These are phyloP conservation scores for Gadus macrocephalus DNA, from an alignment of 2,113 vertebrate species.

Conservation along the genomic window DNA sequence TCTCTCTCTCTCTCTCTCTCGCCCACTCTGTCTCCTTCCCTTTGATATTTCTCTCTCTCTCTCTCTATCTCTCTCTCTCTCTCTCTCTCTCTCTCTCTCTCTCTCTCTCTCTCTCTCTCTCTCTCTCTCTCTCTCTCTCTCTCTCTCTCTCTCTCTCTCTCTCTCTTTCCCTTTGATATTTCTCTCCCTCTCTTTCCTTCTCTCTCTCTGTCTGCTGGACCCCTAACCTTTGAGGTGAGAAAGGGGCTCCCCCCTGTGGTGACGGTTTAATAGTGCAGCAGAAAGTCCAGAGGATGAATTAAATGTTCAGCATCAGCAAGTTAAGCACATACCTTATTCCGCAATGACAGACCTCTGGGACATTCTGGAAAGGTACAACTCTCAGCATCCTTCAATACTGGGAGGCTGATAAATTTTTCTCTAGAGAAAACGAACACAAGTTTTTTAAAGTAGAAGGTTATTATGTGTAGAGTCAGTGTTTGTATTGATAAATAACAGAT, in stretches of 20 bases:
- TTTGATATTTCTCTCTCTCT: too few relatives aligned
- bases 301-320: slow-evolving; percentile 36
- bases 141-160: slow-evolving; percentile 10
- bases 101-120: slow-evolving; percentile 10
- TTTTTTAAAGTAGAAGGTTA: too few relatives aligned
- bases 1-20: slow-evolving; percentile 10
- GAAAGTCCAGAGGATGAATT: slow-evolving; percentile 38
- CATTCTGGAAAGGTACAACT: slow-evolving; percentile 14
- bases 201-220: slow-evolving; percentile 19
- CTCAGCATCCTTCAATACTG: not conserved
- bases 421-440: too few relatives aligned
- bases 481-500: too few relatives aligned
- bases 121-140: not conserved
- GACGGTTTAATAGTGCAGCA: slow-evolving; percentile 65
- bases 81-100: not conserved
- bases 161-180: too few relatives aligned
- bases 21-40: slow-evolving; percentile 6
- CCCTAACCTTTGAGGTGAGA: slow-evolving; percentile 52
- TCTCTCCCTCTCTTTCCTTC: too few relatives aligned
- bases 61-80: slow-evolving; percentile 1
- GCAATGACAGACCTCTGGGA: slow-evolving; percentile 25
- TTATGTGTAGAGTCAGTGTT: too few relatives aligned
- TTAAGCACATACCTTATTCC: slow-evolving; percentile 62
- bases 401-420: too few relatives aligned
- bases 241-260: slow-evolving; percentile 67